Percentiles rank a stretch among this genome's conserved stretches.
phyloP scores from a whole-genome alignment of 2,797 vertebrate genomes.

The Lagocephalus sceleratus region DNA sequence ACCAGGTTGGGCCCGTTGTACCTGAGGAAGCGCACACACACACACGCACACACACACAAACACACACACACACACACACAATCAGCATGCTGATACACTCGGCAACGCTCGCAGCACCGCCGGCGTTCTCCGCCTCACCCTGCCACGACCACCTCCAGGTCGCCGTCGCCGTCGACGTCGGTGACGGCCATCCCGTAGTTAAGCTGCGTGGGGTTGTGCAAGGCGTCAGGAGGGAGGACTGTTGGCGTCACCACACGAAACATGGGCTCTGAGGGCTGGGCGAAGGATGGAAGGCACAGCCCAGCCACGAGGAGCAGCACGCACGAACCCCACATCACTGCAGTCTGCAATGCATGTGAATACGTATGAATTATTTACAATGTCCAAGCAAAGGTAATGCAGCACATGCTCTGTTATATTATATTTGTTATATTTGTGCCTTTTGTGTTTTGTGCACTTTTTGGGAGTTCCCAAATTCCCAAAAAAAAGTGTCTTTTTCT shows the following conservation, averaged over 20 bases:
- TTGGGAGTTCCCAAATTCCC: no score
- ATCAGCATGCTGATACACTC: neutral
- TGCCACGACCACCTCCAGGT: slow-evolving; percentile 88
- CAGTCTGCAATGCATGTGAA: slow-evolving; percentile 22
- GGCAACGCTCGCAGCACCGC: neutral
- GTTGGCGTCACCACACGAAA: slow-evolving; percentile 78
- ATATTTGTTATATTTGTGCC: no score
- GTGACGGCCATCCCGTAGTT: slow-evolving; percentile 95
- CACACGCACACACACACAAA: no score
- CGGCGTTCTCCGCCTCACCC: slow-evolving; percentile 75
- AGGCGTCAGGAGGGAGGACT: slow-evolving; percentile 81
- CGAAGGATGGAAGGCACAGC: slow-evolving; percentile 33
- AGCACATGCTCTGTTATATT: no score
- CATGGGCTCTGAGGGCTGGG: slow-evolving; percentile 75
- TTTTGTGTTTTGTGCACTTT: no score
- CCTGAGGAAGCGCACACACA: slow-evolving; percentile 61
- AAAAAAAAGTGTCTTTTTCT: no score
- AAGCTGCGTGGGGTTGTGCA: slow-evolving; percentile 89
- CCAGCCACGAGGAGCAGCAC: slow-evolving; percentile 54
- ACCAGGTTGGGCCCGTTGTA: slow-evolving; percentile 93
- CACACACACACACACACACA: no score
- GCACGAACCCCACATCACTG: slow-evolving; percentile 40
- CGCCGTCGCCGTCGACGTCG: slow-evolving; percentile 87
- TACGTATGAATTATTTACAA: neutral
- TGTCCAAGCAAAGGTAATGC: no score